phyloP scores from a whole-genome alignment of 2,113 vertebrate species.

The Psittacus erithacus region DNA sequence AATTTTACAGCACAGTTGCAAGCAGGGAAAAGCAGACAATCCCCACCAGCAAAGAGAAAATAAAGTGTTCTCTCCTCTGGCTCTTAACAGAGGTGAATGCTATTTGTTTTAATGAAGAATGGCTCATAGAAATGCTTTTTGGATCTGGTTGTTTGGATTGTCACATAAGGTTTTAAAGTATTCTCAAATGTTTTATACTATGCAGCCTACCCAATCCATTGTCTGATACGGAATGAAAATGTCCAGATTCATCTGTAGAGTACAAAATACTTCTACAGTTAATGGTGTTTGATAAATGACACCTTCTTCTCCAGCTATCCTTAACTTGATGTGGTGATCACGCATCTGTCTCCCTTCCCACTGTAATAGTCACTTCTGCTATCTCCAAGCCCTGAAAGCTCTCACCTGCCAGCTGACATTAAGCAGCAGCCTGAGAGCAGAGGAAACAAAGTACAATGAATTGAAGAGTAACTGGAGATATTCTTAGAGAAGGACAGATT shows the following conservation, averaged over 20 bases:
- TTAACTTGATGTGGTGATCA: background rate
- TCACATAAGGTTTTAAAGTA: conserved; percentile 1
- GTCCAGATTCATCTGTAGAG: background rate
- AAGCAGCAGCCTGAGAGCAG: conserved; percentile 32
- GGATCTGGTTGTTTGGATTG: background rate
- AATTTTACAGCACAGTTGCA: background rate
- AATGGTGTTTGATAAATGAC: conserved; percentile 1
- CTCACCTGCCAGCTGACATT: conserved; percentile 7
- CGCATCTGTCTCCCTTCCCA: background rate
- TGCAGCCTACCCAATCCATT: background rate
- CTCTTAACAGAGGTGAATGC: conserved; percentile 5
- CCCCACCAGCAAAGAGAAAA: conserved; percentile 29
- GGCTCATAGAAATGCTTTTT: background rate
- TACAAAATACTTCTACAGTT: conserved; percentile 20
- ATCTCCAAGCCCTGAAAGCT: background rate
- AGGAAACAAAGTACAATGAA: conserved; percentile 27
- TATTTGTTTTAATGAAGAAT: conserved; percentile 52
- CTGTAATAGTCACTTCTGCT: conserved; percentile 26
- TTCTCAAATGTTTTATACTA: background rate
- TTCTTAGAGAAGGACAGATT: conserved; percentile 6
- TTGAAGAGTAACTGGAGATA: conserved; percentile 2
- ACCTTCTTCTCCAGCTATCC: background rate
- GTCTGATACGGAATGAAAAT: background rate
- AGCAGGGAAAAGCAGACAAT: conserved; percentile 13
- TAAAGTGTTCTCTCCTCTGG: conserved; percentile 36